Evolutionary conservation across 2,888 invertebrate species (phyloP).

Genomic region (Oscheius sp.): DNA sequence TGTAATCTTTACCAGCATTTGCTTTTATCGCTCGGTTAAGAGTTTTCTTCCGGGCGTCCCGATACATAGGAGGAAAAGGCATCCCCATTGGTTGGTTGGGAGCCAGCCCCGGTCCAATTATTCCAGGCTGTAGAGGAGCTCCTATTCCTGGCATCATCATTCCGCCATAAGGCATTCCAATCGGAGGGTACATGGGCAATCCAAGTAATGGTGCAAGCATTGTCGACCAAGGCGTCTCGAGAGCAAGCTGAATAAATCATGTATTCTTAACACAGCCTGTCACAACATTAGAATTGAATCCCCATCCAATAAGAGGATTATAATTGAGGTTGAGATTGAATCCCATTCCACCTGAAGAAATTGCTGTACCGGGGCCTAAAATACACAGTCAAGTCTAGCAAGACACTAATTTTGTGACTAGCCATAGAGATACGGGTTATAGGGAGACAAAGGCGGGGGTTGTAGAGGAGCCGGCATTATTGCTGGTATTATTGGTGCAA

Average conservation of each 20-base stretch:
- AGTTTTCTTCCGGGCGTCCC: neutral
- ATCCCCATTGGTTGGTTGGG: no score
- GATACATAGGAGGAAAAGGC: slow-evolving; percentile 9
- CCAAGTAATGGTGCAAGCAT: slow-evolving; percentile 20
- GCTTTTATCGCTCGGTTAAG: neutral
- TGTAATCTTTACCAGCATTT: neutral
- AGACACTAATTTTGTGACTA: no score
- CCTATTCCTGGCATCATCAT: neutral
- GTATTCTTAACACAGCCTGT: neutral
- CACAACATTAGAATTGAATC: slow-evolving; percentile 21
- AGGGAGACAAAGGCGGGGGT: neutral
- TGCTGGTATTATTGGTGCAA: neutral
- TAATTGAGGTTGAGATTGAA: slow-evolving; percentile 29
- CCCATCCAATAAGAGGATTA: slow-evolving; percentile 24
- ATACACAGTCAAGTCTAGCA: neutral
- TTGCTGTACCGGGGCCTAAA: slow-evolving; percentile 9
- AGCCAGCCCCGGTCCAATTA: neutral
- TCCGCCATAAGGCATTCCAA: neutral
- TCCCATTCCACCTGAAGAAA: slow-evolving; percentile 5
- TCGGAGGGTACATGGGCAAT: neutral
- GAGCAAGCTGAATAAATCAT: slow-evolving; percentile 17
- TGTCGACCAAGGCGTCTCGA: slow-evolving; percentile 20
- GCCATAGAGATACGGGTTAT: slow-evolving; percentile 15
- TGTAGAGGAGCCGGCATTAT: neutral
- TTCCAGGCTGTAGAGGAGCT: neutral